These are phyloP conservation scores for Eucidaris tribuloides DNA, from an alignment of 35 echinoderm and acorn worm species.

Conservation along the genomic window DNA sequence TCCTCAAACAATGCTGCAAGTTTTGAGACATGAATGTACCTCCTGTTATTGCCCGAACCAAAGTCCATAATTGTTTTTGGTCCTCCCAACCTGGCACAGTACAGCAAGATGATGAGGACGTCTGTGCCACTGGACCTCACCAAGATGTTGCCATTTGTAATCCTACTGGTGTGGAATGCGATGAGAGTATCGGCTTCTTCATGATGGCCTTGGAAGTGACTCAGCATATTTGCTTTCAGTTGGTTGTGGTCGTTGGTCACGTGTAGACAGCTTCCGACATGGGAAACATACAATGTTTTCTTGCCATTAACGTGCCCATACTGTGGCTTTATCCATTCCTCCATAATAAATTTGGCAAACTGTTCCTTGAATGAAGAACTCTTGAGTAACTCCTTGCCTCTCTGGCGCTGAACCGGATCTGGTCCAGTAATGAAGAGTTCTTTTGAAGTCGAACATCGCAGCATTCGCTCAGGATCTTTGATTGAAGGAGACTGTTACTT, in stretches of 20 bases:
- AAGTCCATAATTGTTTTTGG: constrained; percentile 16
- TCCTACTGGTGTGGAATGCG: constrained; percentile 34
- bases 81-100: constrained; percentile 9
- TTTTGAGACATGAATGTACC: constrained; percentile 1
- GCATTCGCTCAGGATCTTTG: background rate
- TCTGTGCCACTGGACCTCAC: constrained; percentile 62
- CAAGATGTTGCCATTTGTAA: constrained; percentile 36
- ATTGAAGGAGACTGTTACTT: constrained; percentile 34
- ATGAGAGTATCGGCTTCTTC: constrained; percentile 74
- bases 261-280: constrained; percentile 46
- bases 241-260: constrained; percentile 26
- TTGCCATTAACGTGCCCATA: constrained; percentile 33
- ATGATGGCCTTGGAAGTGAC: constrained; percentile 36
- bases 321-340: constrained; percentile 40
- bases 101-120: constrained; percentile 23
- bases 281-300: constrained; percentile 34
- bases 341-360: constrained; percentile 36
- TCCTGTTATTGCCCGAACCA: background rate
- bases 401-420: constrained; percentile 7
- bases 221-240: constrained; percentile 43
- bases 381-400: constrained; percentile 8
- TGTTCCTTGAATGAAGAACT: constrained; percentile 41
- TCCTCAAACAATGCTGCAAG: background rate
- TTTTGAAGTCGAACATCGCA: background rate
- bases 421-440: constrained; percentile 16